Evolutionary conservation across 1,140 invertebrate genomes (phyloP), one percentile per base, ranked within the genome.

Genomic region (Acromyrmex echinatior): DNA sequence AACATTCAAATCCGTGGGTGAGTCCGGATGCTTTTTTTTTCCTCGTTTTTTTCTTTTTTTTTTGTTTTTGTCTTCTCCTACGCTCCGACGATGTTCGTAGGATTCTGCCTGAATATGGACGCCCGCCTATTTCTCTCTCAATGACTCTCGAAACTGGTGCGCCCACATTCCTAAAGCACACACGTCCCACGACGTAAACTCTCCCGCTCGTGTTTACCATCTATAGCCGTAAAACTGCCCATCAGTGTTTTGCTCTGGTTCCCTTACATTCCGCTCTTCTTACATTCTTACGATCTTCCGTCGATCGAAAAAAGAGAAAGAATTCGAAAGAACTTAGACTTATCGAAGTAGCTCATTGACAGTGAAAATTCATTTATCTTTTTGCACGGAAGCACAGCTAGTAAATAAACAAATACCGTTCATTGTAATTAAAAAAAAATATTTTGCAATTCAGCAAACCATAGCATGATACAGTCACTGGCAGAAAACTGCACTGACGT

Each of bases 121-220:
- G 87, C 74, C 77, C 80, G 76, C 77, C 88, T 91, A 71, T 87
- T 65, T 62, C 74, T 35, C 79, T 84, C 74, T 93, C 82, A 92
- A 93, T 92, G 91, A 92, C 80, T 92, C 89, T 92, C 80, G 74
- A 93, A 93, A 93, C 89, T 92, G 91, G 91, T 93, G 89, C 90
- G 91, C 92, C 91, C 91, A 93, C 91, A 93, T 93, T 92, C 91
- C 79, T 89, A n/a, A 21, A 68, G n/a, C 71, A 86, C 74, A 65
- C 76, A 70, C 87, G 51, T 66, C 86, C 80, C 88, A 87, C 81
- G 73, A 78, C 53, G 77, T 86, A 74, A 87, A 62, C 49, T 63
- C 74, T 70, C 71, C 49, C 18, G 56, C 56, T 35, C 77, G n/a
- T 56, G 39, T 62, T 86, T 49, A 70, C 78, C 87, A 89, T 49